Evolutionary conservation across 2,888 invertebrate species (phyloP).

Genomic region (Mesoligia furuncula): DNA sequence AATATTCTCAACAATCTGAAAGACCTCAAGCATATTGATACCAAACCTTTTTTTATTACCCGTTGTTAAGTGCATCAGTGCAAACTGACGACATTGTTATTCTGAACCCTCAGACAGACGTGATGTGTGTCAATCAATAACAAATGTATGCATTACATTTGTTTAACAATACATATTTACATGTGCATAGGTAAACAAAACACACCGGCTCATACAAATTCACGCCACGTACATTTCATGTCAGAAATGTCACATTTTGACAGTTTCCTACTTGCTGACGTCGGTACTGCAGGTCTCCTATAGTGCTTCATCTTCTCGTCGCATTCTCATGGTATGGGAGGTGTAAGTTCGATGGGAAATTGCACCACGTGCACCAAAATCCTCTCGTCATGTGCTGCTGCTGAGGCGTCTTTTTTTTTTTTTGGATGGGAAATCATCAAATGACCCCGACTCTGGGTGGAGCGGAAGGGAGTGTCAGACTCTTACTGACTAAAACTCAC

Average conservation of each 20-base stretch:
- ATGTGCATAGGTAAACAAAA: conserved; percentile 30
- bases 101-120: conserved; percentile 31
- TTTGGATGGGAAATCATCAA: too few species aligned
- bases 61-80: conserved; percentile 9
- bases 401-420: too few species aligned
- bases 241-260: conserved; percentile 31
- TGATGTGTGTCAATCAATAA: conserved; percentile 44
- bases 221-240: not conserved
- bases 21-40: not conserved
- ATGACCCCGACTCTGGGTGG: too few species aligned
- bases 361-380: not conserved
- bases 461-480: too few species aligned
- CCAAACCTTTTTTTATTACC: not conserved
- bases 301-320: not conserved
- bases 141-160: conserved; percentile 46
- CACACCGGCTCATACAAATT: conserved; percentile 28
- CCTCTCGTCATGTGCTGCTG: not conserved
- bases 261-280: conserved; percentile 36
- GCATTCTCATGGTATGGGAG: not conserved
- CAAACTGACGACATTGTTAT: conserved; percentile 28
- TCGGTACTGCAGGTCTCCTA: not conserved
- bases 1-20: not conserved
- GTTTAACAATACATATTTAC: conserved; percentile 39
- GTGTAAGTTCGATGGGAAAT: not conserved
- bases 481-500: too few species aligned